Conservation (phyloP, 2,113 vertebrate genomes). For the Beaufortia kweichowensis region DNA sequence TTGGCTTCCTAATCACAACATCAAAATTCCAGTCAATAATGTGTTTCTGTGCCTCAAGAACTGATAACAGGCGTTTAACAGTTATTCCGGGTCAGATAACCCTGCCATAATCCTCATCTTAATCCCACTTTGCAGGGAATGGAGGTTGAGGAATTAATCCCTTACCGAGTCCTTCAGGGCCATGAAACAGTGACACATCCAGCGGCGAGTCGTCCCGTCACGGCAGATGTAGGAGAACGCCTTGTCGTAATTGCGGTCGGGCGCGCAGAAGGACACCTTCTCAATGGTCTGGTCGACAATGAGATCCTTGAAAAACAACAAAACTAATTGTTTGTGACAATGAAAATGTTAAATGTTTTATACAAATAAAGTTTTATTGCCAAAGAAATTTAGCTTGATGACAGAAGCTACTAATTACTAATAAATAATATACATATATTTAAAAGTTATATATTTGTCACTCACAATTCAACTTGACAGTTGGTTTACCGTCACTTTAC, state of each 20-base stretch:
- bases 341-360: background rate
- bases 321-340: background rate
- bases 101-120: constrained; percentile 43
- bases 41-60: constrained; percentile 15
- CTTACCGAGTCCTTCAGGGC: constrained; percentile 91
- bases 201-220: constrained; percentile 87
- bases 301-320: constrained; percentile 76
- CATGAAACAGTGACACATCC: constrained; percentile 95
- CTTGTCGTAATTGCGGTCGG: constrained; percentile 91
- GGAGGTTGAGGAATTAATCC: background rate
- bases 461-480: background rate
- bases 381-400: no score
- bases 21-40: constrained; percentile 3
- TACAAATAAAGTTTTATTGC: no score
- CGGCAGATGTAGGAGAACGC: constrained; percentile 94
- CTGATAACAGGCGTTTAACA: constrained; percentile 10
- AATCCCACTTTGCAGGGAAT: constrained; percentile 27
- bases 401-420: no score
- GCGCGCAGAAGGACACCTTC: constrained; percentile 92
- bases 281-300: constrained; percentile 94
- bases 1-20: constrained; percentile 1
- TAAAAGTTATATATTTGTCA: no score
- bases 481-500: background rate
- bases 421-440: no score
- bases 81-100: constrained; percentile 33